Conservation (phyloP, 1,140 invertebrate species). For the Tetramorium simillimum region DNA sequence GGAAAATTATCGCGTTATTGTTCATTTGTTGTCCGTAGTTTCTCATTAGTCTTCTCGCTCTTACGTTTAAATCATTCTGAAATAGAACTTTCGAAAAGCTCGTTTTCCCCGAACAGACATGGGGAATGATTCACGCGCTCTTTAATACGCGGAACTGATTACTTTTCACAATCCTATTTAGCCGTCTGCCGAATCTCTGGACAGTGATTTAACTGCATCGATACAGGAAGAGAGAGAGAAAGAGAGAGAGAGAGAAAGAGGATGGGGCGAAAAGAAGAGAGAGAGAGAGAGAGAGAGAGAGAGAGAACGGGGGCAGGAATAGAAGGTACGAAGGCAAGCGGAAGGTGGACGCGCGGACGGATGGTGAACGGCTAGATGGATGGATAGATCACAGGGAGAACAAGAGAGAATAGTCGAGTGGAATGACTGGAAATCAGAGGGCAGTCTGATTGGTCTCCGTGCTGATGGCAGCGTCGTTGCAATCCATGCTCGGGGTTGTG, state of each 20-base stretch:
- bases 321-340: constrained; percentile 25
- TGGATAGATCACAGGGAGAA: constrained; percentile 30
- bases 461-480: constrained; percentile 56
- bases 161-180: constrained; percentile 51
- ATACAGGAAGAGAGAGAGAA: constrained; percentile 13
- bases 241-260: not conserved
- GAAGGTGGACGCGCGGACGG: not conserved
- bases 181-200: constrained; percentile 20
- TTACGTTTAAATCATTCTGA: not conserved
- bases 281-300: not conserved
- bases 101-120: not conserved
- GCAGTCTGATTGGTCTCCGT: constrained; percentile 49
- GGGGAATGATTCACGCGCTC: constrained; percentile 16
- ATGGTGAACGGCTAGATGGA: constrained; percentile 19
- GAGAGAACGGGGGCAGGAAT: not conserved
- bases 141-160: constrained; percentile 37
- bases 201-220: constrained; percentile 30
- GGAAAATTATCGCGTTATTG: not conserved
- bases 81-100: constrained; percentile 23
- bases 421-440: constrained; percentile 53
- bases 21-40: not conserved
- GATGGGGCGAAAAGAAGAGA: constrained; percentile 5
- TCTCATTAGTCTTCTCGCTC: not conserved
- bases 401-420: constrained; percentile 45
- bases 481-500: constrained; percentile 22